phyloP scores from a whole-genome alignment of 2,888 invertebrate genomes.

The Leptopterna dolabrata region DNA sequence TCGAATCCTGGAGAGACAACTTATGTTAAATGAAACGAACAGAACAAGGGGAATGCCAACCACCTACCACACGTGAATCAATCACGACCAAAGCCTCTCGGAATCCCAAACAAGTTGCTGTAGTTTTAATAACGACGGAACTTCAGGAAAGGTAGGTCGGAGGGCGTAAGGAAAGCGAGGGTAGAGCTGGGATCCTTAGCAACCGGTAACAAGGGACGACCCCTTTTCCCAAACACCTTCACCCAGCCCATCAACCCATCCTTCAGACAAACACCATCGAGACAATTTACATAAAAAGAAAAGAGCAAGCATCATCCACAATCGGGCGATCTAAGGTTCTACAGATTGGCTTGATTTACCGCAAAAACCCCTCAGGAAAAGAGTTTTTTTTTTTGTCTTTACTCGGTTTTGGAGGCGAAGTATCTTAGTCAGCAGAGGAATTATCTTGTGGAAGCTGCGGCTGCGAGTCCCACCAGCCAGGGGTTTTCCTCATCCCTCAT shows the following conservation, averaged over 20 bases:
- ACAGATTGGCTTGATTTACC: conserved; percentile 54
- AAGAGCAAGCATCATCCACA: conserved; percentile 51
- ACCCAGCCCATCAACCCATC: background rate
- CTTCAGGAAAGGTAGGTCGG: background rate
- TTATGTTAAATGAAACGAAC: conserved; percentile 26
- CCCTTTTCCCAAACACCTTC: conserved; percentile 13
- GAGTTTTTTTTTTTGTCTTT: background rate
- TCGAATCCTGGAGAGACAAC: background rate
- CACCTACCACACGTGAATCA: conserved; percentile 25
- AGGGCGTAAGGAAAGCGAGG: conserved; percentile 1
- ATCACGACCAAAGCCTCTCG: conserved; percentile 44
- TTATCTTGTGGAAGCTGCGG: conserved; percentile 21
- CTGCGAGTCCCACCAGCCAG: background rate
- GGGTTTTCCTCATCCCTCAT: background rate
- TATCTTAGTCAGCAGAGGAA: conserved; percentile 48
- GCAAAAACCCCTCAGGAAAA: background rate
- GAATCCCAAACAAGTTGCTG: conserved; percentile 49
- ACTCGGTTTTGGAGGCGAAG: background rate
- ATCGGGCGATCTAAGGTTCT: conserved; percentile 20
- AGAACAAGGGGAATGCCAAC: background rate
- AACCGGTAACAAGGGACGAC: conserved; percentile 46
- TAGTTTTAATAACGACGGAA: conserved; percentile 49
- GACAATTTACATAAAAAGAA: conserved; percentile 55
- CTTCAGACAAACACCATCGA: conserved; percentile 42
- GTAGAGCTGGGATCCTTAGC: conserved; percentile 32